Conservation (phyloP, 2,888 invertebrate genomes). For the Rotaria socialis region DNA sequence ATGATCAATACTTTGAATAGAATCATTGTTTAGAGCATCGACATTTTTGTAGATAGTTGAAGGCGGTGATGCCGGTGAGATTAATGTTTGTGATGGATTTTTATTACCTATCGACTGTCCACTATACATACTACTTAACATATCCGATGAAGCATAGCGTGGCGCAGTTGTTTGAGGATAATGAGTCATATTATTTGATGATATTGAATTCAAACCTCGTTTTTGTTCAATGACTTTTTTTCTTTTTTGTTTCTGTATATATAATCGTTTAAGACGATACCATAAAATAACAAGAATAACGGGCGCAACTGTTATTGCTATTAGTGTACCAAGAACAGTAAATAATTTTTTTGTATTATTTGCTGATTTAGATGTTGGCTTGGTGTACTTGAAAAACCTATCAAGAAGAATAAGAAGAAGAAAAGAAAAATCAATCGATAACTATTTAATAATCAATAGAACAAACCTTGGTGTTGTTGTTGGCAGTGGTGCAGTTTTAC, state of each 20-base stretch:
- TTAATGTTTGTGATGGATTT: conserved; percentile 22
- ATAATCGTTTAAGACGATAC: neutral
- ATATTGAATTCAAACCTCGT: neutral
- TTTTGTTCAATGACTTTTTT: conserved; percentile 16
- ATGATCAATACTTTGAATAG: neutral
- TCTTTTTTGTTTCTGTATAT: neutral
- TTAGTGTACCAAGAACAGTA: neutral
- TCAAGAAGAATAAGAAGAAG: neutral
- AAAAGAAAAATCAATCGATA: neutral
- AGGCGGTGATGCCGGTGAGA: neutral
- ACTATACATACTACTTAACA: neutral
- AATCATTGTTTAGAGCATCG: neutral
- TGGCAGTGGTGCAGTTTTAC: neutral
- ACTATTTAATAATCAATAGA: neutral
- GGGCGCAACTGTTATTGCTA: neutral
- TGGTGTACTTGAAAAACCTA: neutral
- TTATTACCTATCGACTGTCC: neutral
- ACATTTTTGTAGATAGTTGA: neutral
- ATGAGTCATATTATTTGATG: neutral
- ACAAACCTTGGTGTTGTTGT: neutral
- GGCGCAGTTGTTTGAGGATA: neutral
- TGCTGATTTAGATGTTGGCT: neutral
- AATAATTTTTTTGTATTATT: neutral
- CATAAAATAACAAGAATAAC: conserved; percentile 6
- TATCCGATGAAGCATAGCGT: neutral